These are phyloP conservation scores for Actinia equina DNA, from an alignment of 64 coral and sea anemone species.

Conservation along the genomic window DNA sequence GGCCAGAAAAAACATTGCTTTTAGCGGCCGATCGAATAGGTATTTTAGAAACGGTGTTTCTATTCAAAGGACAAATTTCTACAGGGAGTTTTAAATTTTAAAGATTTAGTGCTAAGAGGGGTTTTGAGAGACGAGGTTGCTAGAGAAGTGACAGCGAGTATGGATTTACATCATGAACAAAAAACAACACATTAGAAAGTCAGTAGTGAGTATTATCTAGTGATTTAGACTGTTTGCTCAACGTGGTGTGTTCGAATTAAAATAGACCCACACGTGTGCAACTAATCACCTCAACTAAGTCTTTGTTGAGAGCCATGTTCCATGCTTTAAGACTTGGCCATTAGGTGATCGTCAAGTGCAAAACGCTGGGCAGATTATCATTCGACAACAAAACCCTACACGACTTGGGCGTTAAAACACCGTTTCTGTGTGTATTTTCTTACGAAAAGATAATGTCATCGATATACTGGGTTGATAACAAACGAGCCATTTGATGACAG, in stretches of 20 bases:
- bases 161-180: background rate
- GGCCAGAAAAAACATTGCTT: background rate
- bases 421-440: background rate
- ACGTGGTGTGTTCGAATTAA: conserved; percentile 1
- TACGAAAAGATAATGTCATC: conserved; percentile 3
- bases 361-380: background rate
- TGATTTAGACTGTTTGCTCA: background rate
- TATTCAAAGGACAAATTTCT: background rate
- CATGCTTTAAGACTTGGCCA: background rate
- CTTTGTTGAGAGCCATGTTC: conserved; percentile 1
- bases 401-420: conserved; percentile 10
- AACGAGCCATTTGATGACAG: background rate
- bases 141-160: background rate
- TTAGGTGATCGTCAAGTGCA: background rate
- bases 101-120: background rate
- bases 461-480: background rate
- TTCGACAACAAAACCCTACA: conserved; percentile 2
- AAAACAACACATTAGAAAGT: background rate
- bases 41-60: background rate
- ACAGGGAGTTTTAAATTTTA: background rate
- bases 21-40: background rate
- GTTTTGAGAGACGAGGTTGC: background rate
- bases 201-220: background rate
- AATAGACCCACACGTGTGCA: conserved; percentile 11
- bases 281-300: background rate